These are phyloP conservation scores for Danaus melanippus DNA, from an alignment of 1,140 invertebrate genomes.

Conservation along the genomic window DNA sequence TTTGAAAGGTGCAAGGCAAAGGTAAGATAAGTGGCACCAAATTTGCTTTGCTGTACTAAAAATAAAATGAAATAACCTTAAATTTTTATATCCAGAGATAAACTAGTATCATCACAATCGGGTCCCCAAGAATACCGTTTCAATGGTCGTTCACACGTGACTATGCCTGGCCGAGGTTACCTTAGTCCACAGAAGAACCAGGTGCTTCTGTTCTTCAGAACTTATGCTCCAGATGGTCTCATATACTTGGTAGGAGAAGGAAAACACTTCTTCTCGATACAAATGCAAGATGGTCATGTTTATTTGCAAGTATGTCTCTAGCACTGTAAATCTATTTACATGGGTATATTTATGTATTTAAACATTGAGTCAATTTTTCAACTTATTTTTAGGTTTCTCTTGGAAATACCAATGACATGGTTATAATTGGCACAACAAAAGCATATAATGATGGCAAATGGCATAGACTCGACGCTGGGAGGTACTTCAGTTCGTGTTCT, in stretches of 20 bases:
- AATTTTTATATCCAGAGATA: slow-evolving; percentile 66
- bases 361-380: neutral
- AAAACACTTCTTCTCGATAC: slow-evolving; percentile 86
- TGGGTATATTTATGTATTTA: neutral
- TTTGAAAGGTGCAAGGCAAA: slow-evolving; percentile 79
- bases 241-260: slow-evolving; percentile 87
- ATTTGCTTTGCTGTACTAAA: neutral
- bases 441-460: slow-evolving; percentile 87
- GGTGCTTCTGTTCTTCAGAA: slow-evolving; percentile 81
- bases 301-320: slow-evolving; percentile 74
- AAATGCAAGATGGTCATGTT: slow-evolving; percentile 84
- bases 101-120: slow-evolving; percentile 75
- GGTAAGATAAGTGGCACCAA: slow-evolving; percentile 59
- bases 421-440: slow-evolving; percentile 72
- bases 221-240: slow-evolving; percentile 87
- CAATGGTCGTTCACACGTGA: slow-evolving; percentile 76
- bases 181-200: slow-evolving; percentile 50
- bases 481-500: slow-evolving; percentile 77
- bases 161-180: slow-evolving; percentile 42
- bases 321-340: too few species aligned
- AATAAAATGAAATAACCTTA: slow-evolving; percentile 2
- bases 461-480: slow-evolving; percentile 83
- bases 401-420: slow-evolving; percentile 63
- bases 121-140: slow-evolving; percentile 81
- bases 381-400: slow-evolving; percentile 38